Evolutionary conservation across 2,113 vertebrate genomes (phyloP).

Genomic region (Ceuthmochares aereus): DNA sequence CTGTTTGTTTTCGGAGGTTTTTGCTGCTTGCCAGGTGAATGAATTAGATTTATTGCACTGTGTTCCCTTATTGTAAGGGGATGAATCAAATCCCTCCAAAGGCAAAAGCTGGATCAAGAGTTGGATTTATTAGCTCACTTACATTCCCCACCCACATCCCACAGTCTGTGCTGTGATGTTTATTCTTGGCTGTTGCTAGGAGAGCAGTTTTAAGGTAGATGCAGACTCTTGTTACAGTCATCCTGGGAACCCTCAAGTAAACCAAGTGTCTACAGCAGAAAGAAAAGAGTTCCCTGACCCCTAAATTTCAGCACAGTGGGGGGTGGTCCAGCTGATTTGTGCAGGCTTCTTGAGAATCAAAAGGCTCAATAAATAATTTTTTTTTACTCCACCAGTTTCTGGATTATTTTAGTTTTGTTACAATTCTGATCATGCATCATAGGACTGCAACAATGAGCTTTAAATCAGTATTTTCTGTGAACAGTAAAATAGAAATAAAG

Average conservation of each 20-base stretch:
- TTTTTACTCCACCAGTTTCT: conserved; percentile 60
- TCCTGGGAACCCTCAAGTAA: not conserved
- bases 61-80: not conserved
- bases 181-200: conserved; percentile 54
- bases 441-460: conserved; percentile 68
- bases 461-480: conserved; percentile 68
- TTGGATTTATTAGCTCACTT: not conserved
- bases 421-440: conserved; percentile 64
- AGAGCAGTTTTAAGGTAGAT: conserved; percentile 8
- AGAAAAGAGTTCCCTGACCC: not conserved
- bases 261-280: not conserved
- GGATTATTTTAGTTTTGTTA: conserved; percentile 56
- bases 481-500: conserved; percentile 71
- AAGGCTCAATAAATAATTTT: conserved; percentile 42
- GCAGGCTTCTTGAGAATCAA: conserved; percentile 26
- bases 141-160: conserved; percentile 16
- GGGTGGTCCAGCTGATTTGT: not conserved
- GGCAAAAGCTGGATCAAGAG: conserved; percentile 9
- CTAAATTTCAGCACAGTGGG: not conserved
- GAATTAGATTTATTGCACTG: not conserved
- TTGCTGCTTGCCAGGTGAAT: not conserved
- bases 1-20: not conserved
- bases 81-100: conserved; percentile 41
- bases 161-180: conserved; percentile 20
- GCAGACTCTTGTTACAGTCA: not conserved